Base-by-base conservation (phyloP, 2,797 vertebrate species). In the Sebastolobus altivelis region DNA sequence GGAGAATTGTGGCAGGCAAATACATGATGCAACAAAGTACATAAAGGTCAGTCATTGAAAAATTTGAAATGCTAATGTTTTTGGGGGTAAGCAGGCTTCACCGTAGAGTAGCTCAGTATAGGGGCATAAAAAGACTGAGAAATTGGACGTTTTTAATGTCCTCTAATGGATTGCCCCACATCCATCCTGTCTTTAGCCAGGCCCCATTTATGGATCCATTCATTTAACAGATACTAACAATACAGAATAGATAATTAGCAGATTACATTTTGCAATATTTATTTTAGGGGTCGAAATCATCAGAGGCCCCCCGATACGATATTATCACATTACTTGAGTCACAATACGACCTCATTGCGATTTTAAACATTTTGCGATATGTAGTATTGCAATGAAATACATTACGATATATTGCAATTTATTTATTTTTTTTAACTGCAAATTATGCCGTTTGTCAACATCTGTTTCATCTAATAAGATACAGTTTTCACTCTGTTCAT, bases 31-130 rank as follows among this genome's bases (percentile, higher is more conserved):
- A 25, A 76, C 78, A 72, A 72, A 66, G 49, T n/a, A 35, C 29
- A 75, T 14, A 46, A 88, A 87, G 77, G 85, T 85, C 75, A 80
- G 27, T 79, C 54, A 70, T 20, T 69, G 35, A 67, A 78, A 80
- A 72, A 80, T 58, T 25, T 83, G 5, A 85, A 84, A 86, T 81
- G 77, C 54, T 25, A 60, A 75, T 83, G 35, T 31, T 65, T 46
- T 37, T 22, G 13, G 22, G 54, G 16, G n/a, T 33, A 16, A 59
- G 37, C 16, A 16, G 29, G 63, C n/a, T 71, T 61, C 27, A 75
- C 70, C n/a, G 10, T 46, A 14, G 8, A 12, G 10, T 43, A 49
- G 35, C 55, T 58, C 49, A 16, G 16, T 46, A 52, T 35, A 27
- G 46, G 40, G 66, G 25, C n/a, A 29, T 60, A 49, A 52, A 70